Conservation (phyloP, 2,797 vertebrate species). For the Argyrosomus regius region DNA sequence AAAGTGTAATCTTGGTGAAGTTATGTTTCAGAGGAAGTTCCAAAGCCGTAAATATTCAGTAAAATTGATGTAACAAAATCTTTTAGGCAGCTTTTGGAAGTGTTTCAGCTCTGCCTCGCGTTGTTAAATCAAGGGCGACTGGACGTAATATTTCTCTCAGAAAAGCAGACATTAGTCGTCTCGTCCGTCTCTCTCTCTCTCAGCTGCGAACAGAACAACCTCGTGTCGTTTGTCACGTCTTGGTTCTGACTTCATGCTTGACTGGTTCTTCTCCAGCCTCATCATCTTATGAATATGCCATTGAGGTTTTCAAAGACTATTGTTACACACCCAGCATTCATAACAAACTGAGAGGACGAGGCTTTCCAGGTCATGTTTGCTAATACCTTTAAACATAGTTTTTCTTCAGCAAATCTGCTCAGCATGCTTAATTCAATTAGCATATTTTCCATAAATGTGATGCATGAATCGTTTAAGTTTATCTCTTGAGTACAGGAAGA, state of each 20-base stretch:
- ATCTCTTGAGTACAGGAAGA: conserved; percentile 16
- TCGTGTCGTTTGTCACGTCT: conserved; percentile 8
- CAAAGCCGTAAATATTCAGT: not conserved
- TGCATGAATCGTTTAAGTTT: not conserved
- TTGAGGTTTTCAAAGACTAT: conserved; percentile 9
- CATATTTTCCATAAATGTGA: conserved; percentile 7
- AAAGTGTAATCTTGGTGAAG: too few species aligned
- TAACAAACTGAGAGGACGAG: not conserved
- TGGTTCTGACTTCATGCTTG: conserved; percentile 11
- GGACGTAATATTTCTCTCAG: too few species aligned
- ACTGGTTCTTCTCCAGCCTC: conserved; percentile 15
- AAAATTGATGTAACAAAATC: not conserved
- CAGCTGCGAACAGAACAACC: not conserved
- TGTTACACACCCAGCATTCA: conserved; percentile 18
- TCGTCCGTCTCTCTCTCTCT: not conserved
- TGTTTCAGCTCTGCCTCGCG: too few species aligned
- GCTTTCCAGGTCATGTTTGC: not conserved
- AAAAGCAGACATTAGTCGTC: too few species aligned
- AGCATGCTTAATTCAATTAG: conserved; percentile 33
- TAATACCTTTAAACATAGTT: conserved; percentile 3
- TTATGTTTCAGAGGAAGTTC: not conserved
- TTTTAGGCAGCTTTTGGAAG: not conserved
- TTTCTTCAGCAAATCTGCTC: not conserved
- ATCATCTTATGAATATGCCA: conserved; percentile 32
- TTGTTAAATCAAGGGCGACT: not conserved